Conservation (phyloP, 30 jellyfish, hydroid and myxozoan genomes). For the Euphysa ruthae region DNA sequence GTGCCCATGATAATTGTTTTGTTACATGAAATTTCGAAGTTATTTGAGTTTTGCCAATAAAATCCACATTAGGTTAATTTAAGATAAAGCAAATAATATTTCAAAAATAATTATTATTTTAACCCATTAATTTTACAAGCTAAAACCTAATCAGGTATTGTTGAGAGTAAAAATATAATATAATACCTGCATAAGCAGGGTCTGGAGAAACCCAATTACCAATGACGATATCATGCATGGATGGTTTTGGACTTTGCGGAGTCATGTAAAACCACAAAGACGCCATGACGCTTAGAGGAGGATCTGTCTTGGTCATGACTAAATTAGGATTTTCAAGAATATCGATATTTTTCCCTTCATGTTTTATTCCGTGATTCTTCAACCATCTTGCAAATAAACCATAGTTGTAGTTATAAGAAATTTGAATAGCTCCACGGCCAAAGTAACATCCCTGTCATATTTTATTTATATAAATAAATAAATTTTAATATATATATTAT, state of each 20-base stretch:
- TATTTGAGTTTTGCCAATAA: too few species aligned
- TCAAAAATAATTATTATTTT: too few species aligned
- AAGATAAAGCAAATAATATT: too few species aligned
- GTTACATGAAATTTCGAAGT: too few species aligned
- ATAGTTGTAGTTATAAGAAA: constrained; percentile 71
- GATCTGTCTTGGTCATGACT: constrained; percentile 70
- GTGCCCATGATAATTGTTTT: too few species aligned
- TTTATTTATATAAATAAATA: too few species aligned
- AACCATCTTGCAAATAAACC: constrained; percentile 75
- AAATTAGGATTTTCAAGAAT: constrained; percentile 66
- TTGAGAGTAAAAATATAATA: too few species aligned
- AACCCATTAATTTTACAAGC: too few species aligned
- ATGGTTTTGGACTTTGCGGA: constrained; percentile 90
- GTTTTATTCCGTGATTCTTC: constrained; percentile 48
- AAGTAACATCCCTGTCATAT: constrained; percentile 78
- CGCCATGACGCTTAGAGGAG: constrained; percentile 77
- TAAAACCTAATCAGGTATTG: too few species aligned
- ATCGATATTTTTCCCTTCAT: constrained; percentile 56
- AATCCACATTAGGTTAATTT: too few species aligned
- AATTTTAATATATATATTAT: too few species aligned
- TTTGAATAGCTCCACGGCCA: constrained; percentile 90
- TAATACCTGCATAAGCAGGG: constrained; percentile 36
- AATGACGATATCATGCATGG: constrained; percentile 86
- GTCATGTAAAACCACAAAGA: constrained; percentile 92
- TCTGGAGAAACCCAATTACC: constrained; percentile 97